phyloP scores from a whole-genome alignment of 1,140 invertebrate genomes.

The Drosophila sulfurigaster region DNA sequence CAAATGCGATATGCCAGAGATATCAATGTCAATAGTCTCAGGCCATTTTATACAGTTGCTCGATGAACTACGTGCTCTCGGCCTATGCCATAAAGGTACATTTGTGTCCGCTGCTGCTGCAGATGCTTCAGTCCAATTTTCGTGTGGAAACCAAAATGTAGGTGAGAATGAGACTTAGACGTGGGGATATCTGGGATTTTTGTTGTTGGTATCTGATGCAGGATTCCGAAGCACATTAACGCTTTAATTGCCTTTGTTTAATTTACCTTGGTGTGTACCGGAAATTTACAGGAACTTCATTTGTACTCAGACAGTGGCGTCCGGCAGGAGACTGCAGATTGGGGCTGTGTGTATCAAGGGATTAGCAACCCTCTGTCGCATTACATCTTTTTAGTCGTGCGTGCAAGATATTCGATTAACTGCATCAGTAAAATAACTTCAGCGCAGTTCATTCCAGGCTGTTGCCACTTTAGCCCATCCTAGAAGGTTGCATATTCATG shows the following conservation, averaged over 20 bases:
- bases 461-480: background rate
- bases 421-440: conserved; percentile 54
- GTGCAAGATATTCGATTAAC: conserved; percentile 69
- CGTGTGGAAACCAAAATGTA: background rate
- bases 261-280: conserved; percentile 75
- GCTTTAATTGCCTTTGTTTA: conserved; percentile 79
- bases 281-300: conserved; percentile 82
- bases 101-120: conserved; percentile 1
- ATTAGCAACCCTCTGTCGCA: conserved; percentile 1
- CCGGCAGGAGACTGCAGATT: conserved; percentile 2
- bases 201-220: conserved; percentile 53
- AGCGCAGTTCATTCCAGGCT: background rate
- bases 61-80: background rate
- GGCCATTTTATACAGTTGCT: background rate
- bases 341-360: conserved; percentile 23
- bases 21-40: conserved; percentile 20
- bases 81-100: background rate
- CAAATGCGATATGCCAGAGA: background rate
- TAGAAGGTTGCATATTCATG: background rate
- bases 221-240: conserved; percentile 61
- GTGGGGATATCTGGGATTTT: conserved; percentile 33
- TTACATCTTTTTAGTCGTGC: conserved; percentile 55
- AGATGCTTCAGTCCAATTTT: background rate
- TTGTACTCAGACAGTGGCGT: conserved; percentile 50
- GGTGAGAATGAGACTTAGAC: background rate